A percentile compares a stretch with the other conserved stretches of the same genome.
These are phyloP conservation scores for Thysanoteuthis rhombus DNA, from an alignment of 2,888 invertebrate genomes.

Conservation along the genomic window DNA sequence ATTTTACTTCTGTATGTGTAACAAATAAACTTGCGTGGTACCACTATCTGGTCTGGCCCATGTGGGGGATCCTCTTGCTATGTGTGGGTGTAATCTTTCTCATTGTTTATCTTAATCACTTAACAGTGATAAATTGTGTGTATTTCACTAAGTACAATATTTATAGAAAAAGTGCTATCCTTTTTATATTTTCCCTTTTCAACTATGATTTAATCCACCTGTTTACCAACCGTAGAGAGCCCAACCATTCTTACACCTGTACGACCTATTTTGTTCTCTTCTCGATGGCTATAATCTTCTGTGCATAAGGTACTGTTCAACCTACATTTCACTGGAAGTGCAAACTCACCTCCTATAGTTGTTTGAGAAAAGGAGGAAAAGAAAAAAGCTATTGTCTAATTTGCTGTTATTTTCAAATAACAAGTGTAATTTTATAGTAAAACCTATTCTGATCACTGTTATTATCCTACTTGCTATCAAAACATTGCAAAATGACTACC, in stretches of 20 bases:
- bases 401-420: not conserved
- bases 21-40: too few species aligned
- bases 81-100: too few species aligned
- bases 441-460: not conserved
- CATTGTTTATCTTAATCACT: not conserved
- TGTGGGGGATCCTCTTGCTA: too few species aligned
- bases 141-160: too few species aligned
- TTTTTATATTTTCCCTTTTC: too few species aligned
- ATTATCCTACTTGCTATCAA: not conserved
- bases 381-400: not conserved
- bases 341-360: not conserved
- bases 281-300: not conserved
- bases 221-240: not conserved
- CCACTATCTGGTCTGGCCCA: not conserved
- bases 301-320: not conserved
- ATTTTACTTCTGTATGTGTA: too few species aligned
- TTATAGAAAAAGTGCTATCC: not conserved
- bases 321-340: not conserved
- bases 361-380: too few species aligned
- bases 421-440: not conserved
- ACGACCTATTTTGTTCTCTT: not conserved
- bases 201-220: not conserved
- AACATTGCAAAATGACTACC: not conserved
- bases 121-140: not conserved
- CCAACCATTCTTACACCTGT: not conserved